Base-by-base conservation (phyloP, 2,113 vertebrate species). In the Macquaria ambigua region DNA sequence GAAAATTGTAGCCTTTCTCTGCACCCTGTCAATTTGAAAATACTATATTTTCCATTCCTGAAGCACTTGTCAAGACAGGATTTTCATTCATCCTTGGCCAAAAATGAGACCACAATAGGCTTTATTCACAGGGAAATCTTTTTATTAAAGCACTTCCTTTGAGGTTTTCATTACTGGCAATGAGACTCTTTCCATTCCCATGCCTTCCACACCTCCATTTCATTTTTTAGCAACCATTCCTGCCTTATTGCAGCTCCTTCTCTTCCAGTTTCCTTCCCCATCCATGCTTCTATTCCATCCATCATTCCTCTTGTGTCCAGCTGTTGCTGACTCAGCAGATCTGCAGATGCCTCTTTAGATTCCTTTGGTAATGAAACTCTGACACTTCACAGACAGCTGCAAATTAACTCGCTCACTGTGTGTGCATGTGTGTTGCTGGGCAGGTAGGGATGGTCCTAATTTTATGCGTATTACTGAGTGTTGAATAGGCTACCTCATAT, bases 301-400 rank as follows among this genome's bases (percentile, higher is more conserved):
- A 71, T 78, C 80, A 70, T 37, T 23, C 34, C 20, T 72, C 37
- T 39, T 25, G 39, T 63, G 52, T 77, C 59, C 56, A 83, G 81
- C 48, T 79, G 70, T 34, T 75, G 75, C 79, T 79, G 69, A 7
- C 28, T 86, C 73, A 81, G 89, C 83, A 83, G 50, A 77, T 77
- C 34, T 83, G 58, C 66, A 68, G 37, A 80, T 23, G 28, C 52
- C 61, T 58, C 75, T 58, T 62, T 62, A 18, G 11, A 50, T 63
- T 75, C 43, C 50, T 53, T 59, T 82, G 62, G 12, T 74, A 81
- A 55, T 83, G 43, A 75, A 67, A 69, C 28, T 41, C 53, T 15
- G 56, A 81, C 52, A 55, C 23, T 37, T 64, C 41, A 62, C 64
- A 52, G 46, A 50, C 71, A 77, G 55, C 46, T 58, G 50, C 56